Evolutionary conservation across 2,888 invertebrate species (phyloP).

Genomic region (Alentia gelatinosa): DNA sequence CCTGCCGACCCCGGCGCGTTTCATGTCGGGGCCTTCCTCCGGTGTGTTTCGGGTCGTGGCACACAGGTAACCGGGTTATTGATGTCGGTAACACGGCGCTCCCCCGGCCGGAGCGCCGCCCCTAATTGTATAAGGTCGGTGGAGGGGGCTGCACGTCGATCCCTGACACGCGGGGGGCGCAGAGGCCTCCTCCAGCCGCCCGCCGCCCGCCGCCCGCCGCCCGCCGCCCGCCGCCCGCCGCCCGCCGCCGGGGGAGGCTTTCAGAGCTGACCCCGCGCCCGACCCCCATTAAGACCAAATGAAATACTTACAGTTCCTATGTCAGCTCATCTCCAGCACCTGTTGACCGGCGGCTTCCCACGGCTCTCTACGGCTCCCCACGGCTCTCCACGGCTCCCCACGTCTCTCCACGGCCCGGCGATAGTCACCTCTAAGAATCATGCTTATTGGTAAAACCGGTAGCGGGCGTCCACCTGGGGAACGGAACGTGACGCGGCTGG

Average conservation of each 20-base stretch:
- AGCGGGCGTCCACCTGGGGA: too few species aligned
- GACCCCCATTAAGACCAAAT: slow-evolving; percentile 48
- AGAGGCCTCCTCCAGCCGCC: neutral
- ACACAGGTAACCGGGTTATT: slow-evolving; percentile 35
- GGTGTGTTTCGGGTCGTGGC: neutral
- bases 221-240: neutral
- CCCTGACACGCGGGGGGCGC: neutral
- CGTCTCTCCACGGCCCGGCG: too few species aligned
- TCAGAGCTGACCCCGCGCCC: neutral
- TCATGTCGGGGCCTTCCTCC: neutral
- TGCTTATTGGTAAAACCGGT: too few species aligned
- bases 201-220: too few species aligned
- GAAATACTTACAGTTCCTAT: slow-evolving; percentile 38
- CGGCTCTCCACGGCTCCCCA: too few species aligned
- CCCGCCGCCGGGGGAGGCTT: neutral
- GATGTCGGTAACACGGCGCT: slow-evolving; percentile 28
- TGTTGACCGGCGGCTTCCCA: neutral
- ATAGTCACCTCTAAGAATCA: too few species aligned
- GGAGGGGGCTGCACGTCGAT: neutral
- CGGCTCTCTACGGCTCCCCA: too few species aligned
- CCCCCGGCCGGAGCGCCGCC: neutral
- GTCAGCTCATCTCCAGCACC: neutral
- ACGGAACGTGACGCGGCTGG: too few species aligned
- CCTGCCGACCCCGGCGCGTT: neutral
- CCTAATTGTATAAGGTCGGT: neutral